Base-by-base conservation (phyloP, 2,797 vertebrate genomes). In the Lepilemur ruficaudatus region DNA sequence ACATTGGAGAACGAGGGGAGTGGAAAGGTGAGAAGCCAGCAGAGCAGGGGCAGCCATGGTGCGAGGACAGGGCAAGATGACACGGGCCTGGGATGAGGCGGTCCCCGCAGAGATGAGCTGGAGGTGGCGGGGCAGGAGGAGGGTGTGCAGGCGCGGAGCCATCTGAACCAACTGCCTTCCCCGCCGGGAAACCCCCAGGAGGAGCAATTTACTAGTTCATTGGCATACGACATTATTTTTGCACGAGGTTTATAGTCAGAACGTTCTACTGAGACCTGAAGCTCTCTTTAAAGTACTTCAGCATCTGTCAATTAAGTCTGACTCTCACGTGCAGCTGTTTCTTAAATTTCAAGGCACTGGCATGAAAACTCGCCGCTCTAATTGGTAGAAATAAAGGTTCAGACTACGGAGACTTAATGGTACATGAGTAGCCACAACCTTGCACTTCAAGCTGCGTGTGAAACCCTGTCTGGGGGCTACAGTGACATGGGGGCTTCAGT, bases 221-320 rank as follows among this genome's bases (percentile, higher is more conserved):
- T 65, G 87, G 41, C 9, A 0, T 4, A 50, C 17, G 1, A 89
- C 32, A 48, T 72, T 80, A 41, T 17, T 94, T 97, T 43, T 61
- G 89, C 32, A 38, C 48, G 32, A 59, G 67, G 0, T 86, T 14
- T 28, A 0, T 12, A 23, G 43, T 48, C 87, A 72, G 5, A 28
- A 73, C 35, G 81, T 79, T 90, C 89, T 93, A 0, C 61, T 0
- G 35, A 96, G 22, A 23, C 10, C 35, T 1, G 25, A 67, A 9
- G n/a, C 2, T 0, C 70, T 38, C 38, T 38, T 48, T 7, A 0
- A 38, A 52, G 7, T 12, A 25, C 25, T n/a, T 3, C 79, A 2
- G 35, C 84, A 22, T 13, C 87, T 17, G 0, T 67, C 75, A 7
- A 0, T 20, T 20, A 50, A 52, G 70, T 23, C 2, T 2, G 7